phyloP scores from a whole-genome alignment of 1,140 invertebrate genomes.

The honey bee (Apis mellifera) region Amel_HAv3.1 CM009937.2:9383501-9384000 shows the following conservation, averaged over 20 bases:
- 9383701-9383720: neutral
- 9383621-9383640: too few relatives aligned
- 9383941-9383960: too few relatives aligned
- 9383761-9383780: slow-evolving; percentile 6
- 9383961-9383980: too few relatives aligned
- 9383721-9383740: neutral
- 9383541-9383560: too few relatives aligned
- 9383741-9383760: slow-evolving; percentile 2
- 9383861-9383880: neutral
- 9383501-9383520: too few relatives aligned
- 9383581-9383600: too few relatives aligned
- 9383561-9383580: too few relatives aligned
- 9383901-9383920: neutral
- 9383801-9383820: neutral
- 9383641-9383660: neutral
- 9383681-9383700: neutral
- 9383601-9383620: too few relatives aligned
- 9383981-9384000: too few relatives aligned
- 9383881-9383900: neutral
- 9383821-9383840: neutral
- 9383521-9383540: too few relatives aligned
- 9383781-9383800: neutral
- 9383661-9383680: neutral
- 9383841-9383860: neutral
- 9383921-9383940: too few relatives aligned